Evolutionary conservation across 1,140 invertebrate species (phyloP), one percentile per base, ranked within the genome.

Genomic region (Arion vulgaris): DNA sequence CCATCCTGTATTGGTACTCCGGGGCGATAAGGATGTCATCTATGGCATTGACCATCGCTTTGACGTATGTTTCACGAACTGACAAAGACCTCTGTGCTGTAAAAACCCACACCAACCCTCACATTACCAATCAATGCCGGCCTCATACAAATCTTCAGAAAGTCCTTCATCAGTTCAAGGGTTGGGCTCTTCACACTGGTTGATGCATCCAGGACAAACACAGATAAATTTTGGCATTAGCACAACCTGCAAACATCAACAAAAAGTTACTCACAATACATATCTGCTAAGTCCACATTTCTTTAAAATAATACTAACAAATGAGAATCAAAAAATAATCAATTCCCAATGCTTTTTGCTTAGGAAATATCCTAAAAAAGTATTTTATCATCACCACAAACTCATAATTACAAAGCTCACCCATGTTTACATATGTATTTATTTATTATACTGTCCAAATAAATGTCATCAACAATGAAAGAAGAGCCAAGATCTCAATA

Each of bases 191-290:
- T 71, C 36, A 71, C 69, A 71, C 69, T 71, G 36, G 69, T 71
- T 2, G 69, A 71, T n/a, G 69, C 69, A 71, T 71, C 69, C n/a
- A 71, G 69, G 36, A 71, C 69, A 71, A 71, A 71, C n/a, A 71
- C 69, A 71, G 36, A 71, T 71, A 13, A 32, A 71, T 32, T 38
- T 23, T 71, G 36, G 69, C 69, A 1, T 38, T 32, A 71, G 69
- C 9, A 23, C 69, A 71, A 36, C 69, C 69, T 71, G 69, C 2
- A 38, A 66, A 75, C 41, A 45, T 5, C 41, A 45, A 45, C 41
- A 45, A 45, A 45, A n/a, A n/a, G n/a, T n/a, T n/a, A n/a, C n/a
- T n/a, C n/a, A n/a, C n/a, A n/a, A n/a, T n/a, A n/a, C n/a, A n/a
- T n/a, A n/a, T n/a, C n/a, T n/a, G n/a, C n/a, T n/a, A n/a, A n/a